These are phyloP conservation scores for Pseudochromis fuscus DNA, from an alignment of 2,797 vertebrate genomes.

Conservation along the genomic window DNA sequence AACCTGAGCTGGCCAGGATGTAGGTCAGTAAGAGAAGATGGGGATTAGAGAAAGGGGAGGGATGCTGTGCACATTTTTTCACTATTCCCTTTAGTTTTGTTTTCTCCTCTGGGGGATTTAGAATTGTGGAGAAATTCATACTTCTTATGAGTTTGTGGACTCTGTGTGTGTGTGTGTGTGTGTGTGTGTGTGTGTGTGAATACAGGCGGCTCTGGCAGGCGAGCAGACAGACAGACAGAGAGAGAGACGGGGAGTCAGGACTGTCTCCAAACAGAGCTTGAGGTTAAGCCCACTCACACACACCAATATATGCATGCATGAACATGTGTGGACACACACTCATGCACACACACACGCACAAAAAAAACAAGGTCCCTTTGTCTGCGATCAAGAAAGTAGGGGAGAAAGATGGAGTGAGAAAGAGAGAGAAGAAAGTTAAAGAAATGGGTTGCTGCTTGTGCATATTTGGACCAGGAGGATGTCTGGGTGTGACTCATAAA, in stretches of 20 bases:
- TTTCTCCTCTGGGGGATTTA: constrained; percentile 51
- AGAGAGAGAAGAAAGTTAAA: constrained; percentile 38
- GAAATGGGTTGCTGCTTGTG: constrained; percentile 49
- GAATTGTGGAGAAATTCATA: constrained; percentile 61
- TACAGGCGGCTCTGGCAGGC: constrained; percentile 63
- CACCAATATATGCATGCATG: constrained; percentile 68
- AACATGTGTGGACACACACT: constrained; percentile 61
- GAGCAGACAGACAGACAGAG: constrained; percentile 59
- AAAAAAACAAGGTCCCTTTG: constrained; percentile 73
- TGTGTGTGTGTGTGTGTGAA: constrained; percentile 19
- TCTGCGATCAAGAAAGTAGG: constrained; percentile 56
- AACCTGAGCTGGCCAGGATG: constrained; percentile 44
- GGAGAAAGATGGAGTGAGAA: constrained; percentile 42
- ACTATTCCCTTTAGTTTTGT: constrained; percentile 41
- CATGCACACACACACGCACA: constrained; percentile 30
- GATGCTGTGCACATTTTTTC: constrained; percentile 40
- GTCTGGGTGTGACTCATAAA: constrained; percentile 77
- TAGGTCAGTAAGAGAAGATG: constrained; percentile 43
- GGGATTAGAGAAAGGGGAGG: constrained; percentile 48
- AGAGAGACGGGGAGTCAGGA: constrained; percentile 51
- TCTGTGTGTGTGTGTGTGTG: constrained; percentile 37
- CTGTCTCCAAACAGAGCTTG: constrained; percentile 72
- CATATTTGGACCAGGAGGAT: constrained; percentile 70
- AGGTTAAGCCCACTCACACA: constrained; percentile 62
- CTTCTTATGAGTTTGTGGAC: constrained; percentile 50